These are phyloP conservation scores for Zaprionus davidi DNA, from an alignment of 1,140 invertebrate species.

Conservation along the genomic window DNA sequence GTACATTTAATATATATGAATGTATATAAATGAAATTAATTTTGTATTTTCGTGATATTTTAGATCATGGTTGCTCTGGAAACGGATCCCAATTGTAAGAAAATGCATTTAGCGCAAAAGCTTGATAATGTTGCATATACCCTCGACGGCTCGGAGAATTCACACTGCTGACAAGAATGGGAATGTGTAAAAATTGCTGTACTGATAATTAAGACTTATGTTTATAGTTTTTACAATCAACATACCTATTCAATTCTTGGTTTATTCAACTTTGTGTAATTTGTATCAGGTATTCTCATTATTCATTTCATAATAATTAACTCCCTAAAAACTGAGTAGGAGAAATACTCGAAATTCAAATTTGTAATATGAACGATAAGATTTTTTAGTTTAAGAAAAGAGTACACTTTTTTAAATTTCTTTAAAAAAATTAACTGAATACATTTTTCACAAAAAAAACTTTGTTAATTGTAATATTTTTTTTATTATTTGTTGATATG, in stretches of 20 bases:
- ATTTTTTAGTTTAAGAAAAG: too few relatives aligned
- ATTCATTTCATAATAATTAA: neutral
- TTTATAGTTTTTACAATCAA: neutral
- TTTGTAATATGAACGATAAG: too few relatives aligned
- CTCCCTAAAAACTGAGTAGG: too few relatives aligned
- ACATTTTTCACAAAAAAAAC: neutral
- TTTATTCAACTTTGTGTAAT: neutral
- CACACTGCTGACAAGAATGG: conserved; percentile 80
- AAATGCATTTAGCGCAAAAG: conserved; percentile 94
- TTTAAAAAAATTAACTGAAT: too few relatives aligned
- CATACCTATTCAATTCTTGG: neutral
- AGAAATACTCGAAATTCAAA: too few relatives aligned
- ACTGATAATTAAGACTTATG: neutral
- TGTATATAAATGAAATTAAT: too few relatives aligned
- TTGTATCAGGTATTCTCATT: neutral
- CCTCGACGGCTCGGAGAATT: conserved; percentile 89
- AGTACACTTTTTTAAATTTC: too few relatives aligned
- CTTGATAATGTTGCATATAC: conserved; percentile 95
- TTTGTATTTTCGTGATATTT: neutral
- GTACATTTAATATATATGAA: neutral
- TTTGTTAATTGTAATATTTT: neutral
- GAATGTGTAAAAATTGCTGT: neutral
- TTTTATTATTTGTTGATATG: neutral
- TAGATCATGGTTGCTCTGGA: conserved; percentile 91
- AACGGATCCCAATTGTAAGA: conserved; percentile 91